Evolutionary conservation across 2,888 invertebrate genomes (phyloP).

Genomic region (Drosophila testacea): DNA sequence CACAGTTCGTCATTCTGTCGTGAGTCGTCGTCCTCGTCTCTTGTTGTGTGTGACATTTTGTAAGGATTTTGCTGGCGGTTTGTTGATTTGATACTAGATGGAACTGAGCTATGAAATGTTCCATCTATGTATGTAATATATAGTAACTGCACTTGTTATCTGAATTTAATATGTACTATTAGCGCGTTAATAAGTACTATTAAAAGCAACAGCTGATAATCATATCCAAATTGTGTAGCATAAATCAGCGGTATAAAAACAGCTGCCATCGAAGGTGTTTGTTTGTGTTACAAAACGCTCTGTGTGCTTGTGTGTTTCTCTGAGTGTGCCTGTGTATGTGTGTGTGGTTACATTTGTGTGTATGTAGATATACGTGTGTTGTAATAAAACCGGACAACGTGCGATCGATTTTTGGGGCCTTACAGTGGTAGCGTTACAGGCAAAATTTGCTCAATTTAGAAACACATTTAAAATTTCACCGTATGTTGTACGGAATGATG

Average conservation of each 20-base stretch:
- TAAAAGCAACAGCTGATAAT: conserved; percentile 47
- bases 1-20: conserved; percentile 63
- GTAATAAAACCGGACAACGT: conserved; percentile 57
- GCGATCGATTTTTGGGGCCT: conserved; percentile 71
- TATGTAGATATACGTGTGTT: conserved; percentile 37
- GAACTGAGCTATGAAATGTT: conserved; percentile 19
- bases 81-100: conserved; percentile 51
- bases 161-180: conserved; percentile 14
- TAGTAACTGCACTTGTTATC: conserved; percentile 9
- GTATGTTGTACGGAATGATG: neutral
- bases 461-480: neutral
- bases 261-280: conserved; percentile 48
- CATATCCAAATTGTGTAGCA: conserved; percentile 29
- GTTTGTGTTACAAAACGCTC: conserved; percentile 28
- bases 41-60: conserved; percentile 48
- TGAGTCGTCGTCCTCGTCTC: conserved; percentile 66
- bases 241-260: conserved; percentile 61
- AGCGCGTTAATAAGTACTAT: conserved; percentile 8
- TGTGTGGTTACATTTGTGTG: conserved; percentile 21
- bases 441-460: neutral
- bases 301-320: conserved; percentile 22
- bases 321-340: conserved; percentile 14
- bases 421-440: conserved; percentile 40
- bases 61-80: conserved; percentile 35
- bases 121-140: conserved; percentile 7